A percentile compares a stretch with the other conserved stretches of the same genome.
phyloP scores from a whole-genome alignment of 2,888 invertebrate species.

The Masnerella sp. region DNA sequence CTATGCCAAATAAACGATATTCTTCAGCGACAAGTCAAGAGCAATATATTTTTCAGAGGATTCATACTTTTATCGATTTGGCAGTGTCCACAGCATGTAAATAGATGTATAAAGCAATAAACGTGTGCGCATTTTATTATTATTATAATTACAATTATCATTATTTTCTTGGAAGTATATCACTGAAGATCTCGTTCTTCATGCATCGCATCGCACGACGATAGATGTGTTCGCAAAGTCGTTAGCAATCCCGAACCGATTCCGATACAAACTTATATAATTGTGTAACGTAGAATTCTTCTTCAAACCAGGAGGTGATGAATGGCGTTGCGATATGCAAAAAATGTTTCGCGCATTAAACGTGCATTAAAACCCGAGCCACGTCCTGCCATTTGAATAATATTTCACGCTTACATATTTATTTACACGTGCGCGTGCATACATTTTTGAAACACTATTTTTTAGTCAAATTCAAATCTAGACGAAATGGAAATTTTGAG shows the following conservation, averaged over 20 bases:
- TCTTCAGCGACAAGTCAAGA: constrained; percentile 17
- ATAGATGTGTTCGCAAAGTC: constrained; percentile 29
- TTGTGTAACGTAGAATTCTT: too few species aligned
- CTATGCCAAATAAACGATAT: constrained; percentile 45
- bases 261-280: too few species aligned
- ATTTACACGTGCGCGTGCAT: constrained; percentile 2
- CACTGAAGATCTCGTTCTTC: constrained; percentile 49
- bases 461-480: constrained; percentile 7
- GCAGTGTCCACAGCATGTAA: constrained; percentile 68
- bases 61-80: constrained; percentile 44
- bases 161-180: constrained; percentile 26
- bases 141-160: constrained; percentile 23
- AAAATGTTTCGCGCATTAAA: background rate
- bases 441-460: too few species aligned
- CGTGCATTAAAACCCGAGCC: constrained; percentile 5
- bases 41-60: constrained; percentile 34
- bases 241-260: background rate
- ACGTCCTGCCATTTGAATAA: background rate
- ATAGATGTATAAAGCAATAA: constrained; percentile 72
- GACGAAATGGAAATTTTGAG: background rate
- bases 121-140: constrained; percentile 60
- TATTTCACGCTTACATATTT: constrained; percentile 15
- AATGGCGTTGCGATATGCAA: background rate
- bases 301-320: too few species aligned
- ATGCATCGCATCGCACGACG: constrained; percentile 10